These are phyloP conservation scores for Cyrtonyx montezumae DNA, from an alignment of 2,113 vertebrate species.

Conservation along the genomic window DNA sequence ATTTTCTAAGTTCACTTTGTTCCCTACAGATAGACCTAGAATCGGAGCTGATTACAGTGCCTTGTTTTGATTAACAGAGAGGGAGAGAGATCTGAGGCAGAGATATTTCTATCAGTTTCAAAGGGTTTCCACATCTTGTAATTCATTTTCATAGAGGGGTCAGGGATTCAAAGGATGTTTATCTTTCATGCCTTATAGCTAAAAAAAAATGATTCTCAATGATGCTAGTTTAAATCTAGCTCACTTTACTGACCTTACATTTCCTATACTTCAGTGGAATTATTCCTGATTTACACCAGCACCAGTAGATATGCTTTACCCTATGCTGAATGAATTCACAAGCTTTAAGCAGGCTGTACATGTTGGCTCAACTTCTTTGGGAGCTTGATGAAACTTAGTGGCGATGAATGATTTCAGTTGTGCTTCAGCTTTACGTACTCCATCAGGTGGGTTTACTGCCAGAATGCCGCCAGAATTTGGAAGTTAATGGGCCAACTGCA, in stretches of 20 bases:
- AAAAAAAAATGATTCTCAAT: neutral
- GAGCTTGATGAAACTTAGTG: neutral
- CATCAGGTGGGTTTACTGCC: neutral
- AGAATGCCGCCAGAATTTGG: neutral
- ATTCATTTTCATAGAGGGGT: slow-evolving; percentile 35
- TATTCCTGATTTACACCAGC: slow-evolving; percentile 8
- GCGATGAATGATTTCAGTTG: neutral
- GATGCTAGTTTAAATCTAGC: slow-evolving; percentile 22
- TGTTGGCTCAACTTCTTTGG: neutral
- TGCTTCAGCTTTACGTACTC: neutral
- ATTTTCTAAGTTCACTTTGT: slow-evolving; percentile 63
- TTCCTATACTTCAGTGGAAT: slow-evolving; percentile 6
- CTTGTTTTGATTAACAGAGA: slow-evolving; percentile 62
- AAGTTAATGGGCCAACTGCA: slow-evolving; percentile 26
- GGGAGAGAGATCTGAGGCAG: neutral
- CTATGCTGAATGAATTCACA: neutral
- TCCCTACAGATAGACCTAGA: slow-evolving; percentile 69
- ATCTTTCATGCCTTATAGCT: slow-evolving; percentile 36
- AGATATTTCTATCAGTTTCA: slow-evolving; percentile 55
- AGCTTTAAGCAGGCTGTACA: neutral
- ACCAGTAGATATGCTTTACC: neutral
- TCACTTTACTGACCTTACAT: slow-evolving; percentile 40
- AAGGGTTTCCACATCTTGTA: slow-evolving; percentile 32
- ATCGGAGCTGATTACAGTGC: slow-evolving; percentile 56
- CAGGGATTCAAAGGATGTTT: slow-evolving; percentile 38